phyloP scores from a whole-genome alignment of 2,113 vertebrate genomes.

The Mesocricetus auratus region DNA sequence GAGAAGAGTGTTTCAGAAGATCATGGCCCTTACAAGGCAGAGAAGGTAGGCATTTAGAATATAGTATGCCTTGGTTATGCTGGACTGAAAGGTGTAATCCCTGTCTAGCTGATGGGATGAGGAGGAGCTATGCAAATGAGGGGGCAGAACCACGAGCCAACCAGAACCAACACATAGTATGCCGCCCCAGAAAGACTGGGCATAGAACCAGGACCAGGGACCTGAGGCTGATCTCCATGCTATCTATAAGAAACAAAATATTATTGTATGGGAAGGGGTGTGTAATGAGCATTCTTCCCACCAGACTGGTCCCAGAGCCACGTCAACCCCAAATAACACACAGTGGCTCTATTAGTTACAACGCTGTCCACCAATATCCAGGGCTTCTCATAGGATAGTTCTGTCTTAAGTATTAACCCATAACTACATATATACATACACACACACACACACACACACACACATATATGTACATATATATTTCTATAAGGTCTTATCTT shows the following conservation, averaged over 20 bases:
- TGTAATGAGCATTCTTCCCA: no score
- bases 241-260: neutral
- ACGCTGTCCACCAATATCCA: no score
- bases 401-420: no score
- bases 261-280: neutral
- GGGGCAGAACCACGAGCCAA: neutral
- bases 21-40: neutral
- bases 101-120: neutral
- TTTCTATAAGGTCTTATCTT: no score
- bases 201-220: neutral
- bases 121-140: fast-evolving
- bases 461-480: no score
- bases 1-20: neutral
- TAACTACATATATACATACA: no score
- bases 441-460: no score
- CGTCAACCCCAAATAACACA: no score
- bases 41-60: neutral
- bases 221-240: neutral
- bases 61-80: fast-evolving
- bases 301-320: no score
- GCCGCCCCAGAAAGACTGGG: neutral
- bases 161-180: fast-evolving
- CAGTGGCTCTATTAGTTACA: no score
- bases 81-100: neutral
- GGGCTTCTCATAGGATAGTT: no score